phyloP scores from a whole-genome alignment of 2,113 vertebrate genomes.

The Corydoras sp. region DNA sequence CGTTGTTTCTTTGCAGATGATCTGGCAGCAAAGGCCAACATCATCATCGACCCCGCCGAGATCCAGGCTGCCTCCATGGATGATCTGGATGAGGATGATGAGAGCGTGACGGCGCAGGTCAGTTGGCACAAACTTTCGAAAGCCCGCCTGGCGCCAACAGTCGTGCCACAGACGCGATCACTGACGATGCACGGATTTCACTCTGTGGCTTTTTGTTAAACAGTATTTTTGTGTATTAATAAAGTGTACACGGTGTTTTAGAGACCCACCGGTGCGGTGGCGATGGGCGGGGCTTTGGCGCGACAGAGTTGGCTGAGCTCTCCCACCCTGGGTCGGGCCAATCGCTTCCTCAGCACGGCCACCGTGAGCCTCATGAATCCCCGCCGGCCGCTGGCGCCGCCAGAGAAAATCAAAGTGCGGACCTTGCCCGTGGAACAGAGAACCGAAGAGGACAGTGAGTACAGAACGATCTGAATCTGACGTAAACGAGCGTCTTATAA shows the following conservation, averaged over 20 bases:
- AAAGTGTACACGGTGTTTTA: conserved; percentile 44
- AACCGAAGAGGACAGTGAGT: conserved; percentile 92
- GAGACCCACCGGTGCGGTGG: conserved; percentile 78
- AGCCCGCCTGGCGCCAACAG: too few relatives aligned
- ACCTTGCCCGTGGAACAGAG: conserved; percentile 83
- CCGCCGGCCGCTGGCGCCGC: conserved; percentile 73
- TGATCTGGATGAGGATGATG: conserved; percentile 91
- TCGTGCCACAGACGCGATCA: too few relatives aligned
- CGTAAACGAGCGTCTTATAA: neutral
- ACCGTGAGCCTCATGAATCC: conserved; percentile 95
- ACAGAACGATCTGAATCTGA: neutral
- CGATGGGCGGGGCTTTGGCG: conserved; percentile 79
- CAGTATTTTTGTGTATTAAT: neutral
- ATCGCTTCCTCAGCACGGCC: conserved; percentile 91
- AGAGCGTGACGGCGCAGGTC: conserved; percentile 79
- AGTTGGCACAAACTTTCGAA: neutral
- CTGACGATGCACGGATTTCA: too few relatives aligned
- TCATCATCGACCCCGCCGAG: conserved; percentile 89
- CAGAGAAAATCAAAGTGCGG: conserved; percentile 89
- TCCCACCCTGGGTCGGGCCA: conserved; percentile 89
- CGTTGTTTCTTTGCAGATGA: conserved; percentile 73
- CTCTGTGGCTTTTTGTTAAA: neutral
- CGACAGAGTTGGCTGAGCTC: conserved; percentile 93
- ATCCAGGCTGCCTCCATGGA: conserved; percentile 90
- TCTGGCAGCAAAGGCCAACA: conserved; percentile 86